A percentile compares a stretch with the other conserved stretches of the same genome.
Conservation (phyloP, 2,797 vertebrate species). For the Catharus ustulatus region DNA sequence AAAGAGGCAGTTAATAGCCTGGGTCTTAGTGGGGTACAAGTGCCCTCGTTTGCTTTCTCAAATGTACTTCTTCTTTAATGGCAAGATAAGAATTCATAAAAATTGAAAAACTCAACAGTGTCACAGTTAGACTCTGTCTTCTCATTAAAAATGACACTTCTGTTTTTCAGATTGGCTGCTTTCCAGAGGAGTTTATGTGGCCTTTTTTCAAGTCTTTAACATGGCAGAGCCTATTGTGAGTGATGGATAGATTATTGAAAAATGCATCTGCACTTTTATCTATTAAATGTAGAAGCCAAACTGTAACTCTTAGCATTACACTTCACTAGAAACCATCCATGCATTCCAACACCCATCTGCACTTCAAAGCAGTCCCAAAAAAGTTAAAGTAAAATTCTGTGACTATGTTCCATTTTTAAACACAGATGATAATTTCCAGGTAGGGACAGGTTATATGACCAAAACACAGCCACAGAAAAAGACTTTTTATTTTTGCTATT, state of each 20-base stretch:
- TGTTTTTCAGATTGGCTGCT: conserved; percentile 36
- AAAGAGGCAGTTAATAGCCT: conserved; percentile 53
- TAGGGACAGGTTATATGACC: neutral
- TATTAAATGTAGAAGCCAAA: neutral
- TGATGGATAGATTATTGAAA: conserved; percentile 55
- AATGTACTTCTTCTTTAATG: neutral
- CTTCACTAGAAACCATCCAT: neutral
- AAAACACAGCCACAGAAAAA: neutral
- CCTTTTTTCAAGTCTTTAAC: conserved; percentile 31
- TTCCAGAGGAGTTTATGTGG: conserved; percentile 17
- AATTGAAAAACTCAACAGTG: conserved; percentile 20
- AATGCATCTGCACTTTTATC: conserved; percentile 48
- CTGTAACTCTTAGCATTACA: neutral
- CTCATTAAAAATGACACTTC: conserved; percentile 42
- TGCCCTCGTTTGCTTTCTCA: conserved; percentile 2
- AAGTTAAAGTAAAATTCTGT: neutral
- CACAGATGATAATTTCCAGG: neutral
- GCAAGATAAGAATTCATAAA: conserved; percentile 59
- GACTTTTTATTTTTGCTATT: neutral
- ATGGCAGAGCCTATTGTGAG: conserved; percentile 10
- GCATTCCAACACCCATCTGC: neutral
- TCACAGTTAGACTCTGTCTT: neutral
- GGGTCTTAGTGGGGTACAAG: conserved; percentile 35
- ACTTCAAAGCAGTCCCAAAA: neutral
- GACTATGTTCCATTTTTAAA: neutral